phyloP scores from a whole-genome alignment of 2,888 invertebrate species.

The Xestia ashworthii region DNA sequence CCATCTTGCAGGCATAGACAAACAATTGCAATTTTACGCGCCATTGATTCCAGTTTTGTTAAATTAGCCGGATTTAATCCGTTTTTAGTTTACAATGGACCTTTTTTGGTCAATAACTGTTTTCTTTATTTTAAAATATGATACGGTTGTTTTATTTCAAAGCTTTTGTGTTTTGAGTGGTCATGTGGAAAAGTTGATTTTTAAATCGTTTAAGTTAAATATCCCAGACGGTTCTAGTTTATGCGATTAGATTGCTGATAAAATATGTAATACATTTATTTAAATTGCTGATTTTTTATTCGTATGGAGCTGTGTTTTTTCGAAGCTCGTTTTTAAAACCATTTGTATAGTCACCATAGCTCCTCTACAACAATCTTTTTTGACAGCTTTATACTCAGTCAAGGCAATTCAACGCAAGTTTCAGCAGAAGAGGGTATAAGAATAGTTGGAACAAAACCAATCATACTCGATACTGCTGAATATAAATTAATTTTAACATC shows the following conservation, averaged over 20 bases:
- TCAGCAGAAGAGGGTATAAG: neutral
- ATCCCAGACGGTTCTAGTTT: slow-evolving; percentile 16
- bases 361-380: neutral
- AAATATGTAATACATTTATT: neutral
- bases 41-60: slow-evolving; percentile 85
- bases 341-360: neutral
- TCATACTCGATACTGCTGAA: neutral
- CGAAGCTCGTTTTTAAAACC: neutral
- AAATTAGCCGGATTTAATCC: slow-evolving; percentile 83
- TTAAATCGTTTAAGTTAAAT: slow-evolving; percentile 24
- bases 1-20: slow-evolving; percentile 84
- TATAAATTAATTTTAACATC: neutral
- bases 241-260: slow-evolving; percentile 27
- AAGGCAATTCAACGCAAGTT: neutral
- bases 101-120: slow-evolving; percentile 50
- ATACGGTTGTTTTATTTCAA: slow-evolving; percentile 47
- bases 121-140: slow-evolving; percentile 60
- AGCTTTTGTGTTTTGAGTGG: slow-evolving; percentile 41
- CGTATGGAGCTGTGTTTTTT: no score
- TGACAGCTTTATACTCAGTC: neutral
- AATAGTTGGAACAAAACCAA: neutral
- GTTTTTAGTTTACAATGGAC: slow-evolving; percentile 68
- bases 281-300: neutral
- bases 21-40: slow-evolving; percentile 87
- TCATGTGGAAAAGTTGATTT: slow-evolving; percentile 48